phyloP scores from a whole-genome alignment of 64 coral and sea anemone genomes.

The Stylophora pistillata region DNA sequence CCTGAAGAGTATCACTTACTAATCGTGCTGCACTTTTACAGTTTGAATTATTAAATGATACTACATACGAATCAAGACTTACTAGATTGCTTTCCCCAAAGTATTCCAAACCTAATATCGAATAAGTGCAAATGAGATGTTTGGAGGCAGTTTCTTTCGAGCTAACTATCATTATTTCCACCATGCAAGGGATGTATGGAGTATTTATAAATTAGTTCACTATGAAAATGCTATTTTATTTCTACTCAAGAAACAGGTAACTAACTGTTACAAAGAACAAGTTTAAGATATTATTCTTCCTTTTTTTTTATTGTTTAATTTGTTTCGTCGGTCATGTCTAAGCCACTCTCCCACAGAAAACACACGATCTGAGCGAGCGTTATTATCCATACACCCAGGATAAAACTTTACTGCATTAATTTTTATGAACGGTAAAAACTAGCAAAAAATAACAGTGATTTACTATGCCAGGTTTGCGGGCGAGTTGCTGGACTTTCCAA shows the following conservation, averaged over 20 bases:
- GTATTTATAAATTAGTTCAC: constrained; percentile 19
- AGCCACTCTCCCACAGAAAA: no score
- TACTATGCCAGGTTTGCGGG: neutral
- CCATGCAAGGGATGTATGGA: neutral
- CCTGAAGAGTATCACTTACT: no score
- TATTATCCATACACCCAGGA: neutral
- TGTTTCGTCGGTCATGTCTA: neutral
- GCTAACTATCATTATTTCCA: neutral
- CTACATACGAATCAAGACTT: no score
- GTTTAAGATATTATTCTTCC: constrained; percentile 29
- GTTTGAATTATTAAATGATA: no score
- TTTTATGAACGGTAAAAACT: neutral
- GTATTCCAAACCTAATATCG: neutral
- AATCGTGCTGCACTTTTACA: no score
- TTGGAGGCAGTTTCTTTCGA: no score
- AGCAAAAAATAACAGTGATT: neutral
- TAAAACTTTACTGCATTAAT: neutral
- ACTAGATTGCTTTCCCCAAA: no score
- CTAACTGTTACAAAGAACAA: constrained; percentile 18
- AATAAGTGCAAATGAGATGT: neutral
- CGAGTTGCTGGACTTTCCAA: neutral
- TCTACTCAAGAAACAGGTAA: constrained; percentile 9
- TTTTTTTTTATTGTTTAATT: constrained; percentile 12
- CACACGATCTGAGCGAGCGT: neutral
- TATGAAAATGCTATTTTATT: constrained; percentile 35